These are phyloP conservation scores for Grapholita molesta DNA, from an alignment of 1,140 invertebrate species.

Conservation along the genomic window DNA sequence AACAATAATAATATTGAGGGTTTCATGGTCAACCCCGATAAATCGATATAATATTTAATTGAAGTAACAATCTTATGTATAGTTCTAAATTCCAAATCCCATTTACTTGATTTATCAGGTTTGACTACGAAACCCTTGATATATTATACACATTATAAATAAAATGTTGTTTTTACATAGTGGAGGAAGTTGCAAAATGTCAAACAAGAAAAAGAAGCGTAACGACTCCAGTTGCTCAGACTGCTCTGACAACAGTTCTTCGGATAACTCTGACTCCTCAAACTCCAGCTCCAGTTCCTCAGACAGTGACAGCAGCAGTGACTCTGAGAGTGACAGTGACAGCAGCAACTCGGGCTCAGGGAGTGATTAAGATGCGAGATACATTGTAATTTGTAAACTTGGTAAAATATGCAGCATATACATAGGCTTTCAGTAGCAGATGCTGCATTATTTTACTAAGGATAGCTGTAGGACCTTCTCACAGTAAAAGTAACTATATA, in stretches of 20 bases:
- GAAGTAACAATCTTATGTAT: no score
- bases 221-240: constrained; percentile 43
- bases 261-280: constrained; percentile 50
- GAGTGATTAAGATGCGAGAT: constrained; percentile 47
- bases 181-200: constrained; percentile 57
- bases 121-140: no score
- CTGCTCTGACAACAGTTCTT: constrained; percentile 53
- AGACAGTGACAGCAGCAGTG: constrained; percentile 51
- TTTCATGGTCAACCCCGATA: no score
- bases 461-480: not conserved
- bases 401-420: no score
- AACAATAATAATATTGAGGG: no score
- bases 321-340: constrained; percentile 50
- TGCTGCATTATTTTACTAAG: constrained; percentile 12
- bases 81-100: no score
- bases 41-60: no score
- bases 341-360: constrained; percentile 55
- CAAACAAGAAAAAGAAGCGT: constrained; percentile 56
- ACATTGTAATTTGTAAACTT: no score
- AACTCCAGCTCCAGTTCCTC: constrained; percentile 48
- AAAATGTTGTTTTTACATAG: constrained; percentile 26
- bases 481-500: not conserved
- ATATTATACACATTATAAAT: no score
- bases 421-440: no score
- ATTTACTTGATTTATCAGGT: no score